Base-by-base conservation (phyloP, 2,797 vertebrate genomes). In the Sylvia borin region DNA sequence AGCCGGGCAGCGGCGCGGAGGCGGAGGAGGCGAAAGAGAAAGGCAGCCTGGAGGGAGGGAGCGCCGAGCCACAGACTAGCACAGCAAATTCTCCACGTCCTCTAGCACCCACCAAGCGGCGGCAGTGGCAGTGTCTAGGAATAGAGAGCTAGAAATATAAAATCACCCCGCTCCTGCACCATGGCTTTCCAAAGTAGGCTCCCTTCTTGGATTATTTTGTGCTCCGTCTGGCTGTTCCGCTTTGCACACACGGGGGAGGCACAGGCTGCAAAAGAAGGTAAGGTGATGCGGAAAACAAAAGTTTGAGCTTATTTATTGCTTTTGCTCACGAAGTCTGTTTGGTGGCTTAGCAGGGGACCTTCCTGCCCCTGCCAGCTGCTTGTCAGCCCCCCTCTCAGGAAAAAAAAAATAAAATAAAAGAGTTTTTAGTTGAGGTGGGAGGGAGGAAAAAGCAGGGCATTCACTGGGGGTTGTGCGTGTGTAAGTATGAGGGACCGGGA, bases 211-310 rank as follows among this genome's bases (percentile, higher is more conserved):
- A 99, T 99, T 98, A 98, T 98, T 94, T 96, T 99, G 92, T 98
- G 97, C 98, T 98, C 98, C 96, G 93, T 98, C 96, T 98, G 98
- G 98, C 93, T 99, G 85, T 98, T 98, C 96, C 98, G 98, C 87
- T 98, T 97, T 92, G 97, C 98, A 96, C 98, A 97, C 97, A 97
- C 97, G 95, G 99, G 98, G 97, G 98, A 98, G 93, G 98, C 99
- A 90, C 99, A 99, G 97, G 99, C 99, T 97, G 98, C 98, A 34
- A 99, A 99, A 98, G 99, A 99, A 99, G 99, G 99, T 99, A 98
- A 99, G 99, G 75, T 32, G 94, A 93, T 94, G 93, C 94, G 48
- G 94, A 57, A 95, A 95, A 96, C 96, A 98, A 99, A 99, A 98
- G 98, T 99, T 98, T 97, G 87, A 84, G 95, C 92, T 97, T 97